A percentile compares a stretch with the other conserved stretches of the same genome.
These are phyloP conservation scores for Rutpela maculata DNA, from an alignment of 2,888 invertebrate genomes.

Conservation along the genomic window DNA sequence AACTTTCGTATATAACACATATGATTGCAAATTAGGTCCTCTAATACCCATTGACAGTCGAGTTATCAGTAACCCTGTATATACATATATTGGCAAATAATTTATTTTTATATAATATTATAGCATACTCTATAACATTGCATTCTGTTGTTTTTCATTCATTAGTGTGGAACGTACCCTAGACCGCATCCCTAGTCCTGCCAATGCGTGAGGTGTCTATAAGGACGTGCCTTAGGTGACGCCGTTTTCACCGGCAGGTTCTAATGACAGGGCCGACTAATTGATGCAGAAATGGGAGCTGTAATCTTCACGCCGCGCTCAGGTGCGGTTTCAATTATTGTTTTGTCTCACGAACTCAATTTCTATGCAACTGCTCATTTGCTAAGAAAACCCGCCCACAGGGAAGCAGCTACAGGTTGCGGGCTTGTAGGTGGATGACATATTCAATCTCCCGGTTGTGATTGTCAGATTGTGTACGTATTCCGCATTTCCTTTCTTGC, in stretches of 20 bases:
- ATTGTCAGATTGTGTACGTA: not conserved
- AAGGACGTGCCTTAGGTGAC: conserved; percentile 65
- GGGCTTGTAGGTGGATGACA: conserved; percentile 20
- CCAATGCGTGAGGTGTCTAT: conserved; percentile 44
- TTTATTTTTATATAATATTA: too few relatives aligned
- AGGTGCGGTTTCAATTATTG: conserved; percentile 71
- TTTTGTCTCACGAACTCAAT: conserved; percentile 72
- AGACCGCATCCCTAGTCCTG: conserved; percentile 15
- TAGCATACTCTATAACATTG: not conserved
- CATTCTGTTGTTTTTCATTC: not conserved
- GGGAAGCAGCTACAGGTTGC: conserved; percentile 6
- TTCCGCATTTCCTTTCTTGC: not conserved
- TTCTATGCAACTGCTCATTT: conserved; percentile 70
- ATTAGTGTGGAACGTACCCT: not conserved
- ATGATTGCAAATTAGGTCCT: too few relatives aligned
- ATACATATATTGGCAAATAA: too few relatives aligned
- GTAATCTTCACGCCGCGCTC: conserved; percentile 71
- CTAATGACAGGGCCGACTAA: conserved; percentile 73
- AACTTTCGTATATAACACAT: too few relatives aligned
- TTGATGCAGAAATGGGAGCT: conserved; percentile 73
- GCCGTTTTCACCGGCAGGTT: conserved; percentile 66
- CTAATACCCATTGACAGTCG: too few relatives aligned
- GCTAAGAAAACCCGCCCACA: conserved; percentile 44
- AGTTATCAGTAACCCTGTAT: too few relatives aligned
- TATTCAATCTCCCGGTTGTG: conserved; percentile 1